Percentiles rank a stretch among this genome's conserved stretches.
Conservation (phyloP, 1,140 invertebrate genomes). For the Drosophila dunni region DNA sequence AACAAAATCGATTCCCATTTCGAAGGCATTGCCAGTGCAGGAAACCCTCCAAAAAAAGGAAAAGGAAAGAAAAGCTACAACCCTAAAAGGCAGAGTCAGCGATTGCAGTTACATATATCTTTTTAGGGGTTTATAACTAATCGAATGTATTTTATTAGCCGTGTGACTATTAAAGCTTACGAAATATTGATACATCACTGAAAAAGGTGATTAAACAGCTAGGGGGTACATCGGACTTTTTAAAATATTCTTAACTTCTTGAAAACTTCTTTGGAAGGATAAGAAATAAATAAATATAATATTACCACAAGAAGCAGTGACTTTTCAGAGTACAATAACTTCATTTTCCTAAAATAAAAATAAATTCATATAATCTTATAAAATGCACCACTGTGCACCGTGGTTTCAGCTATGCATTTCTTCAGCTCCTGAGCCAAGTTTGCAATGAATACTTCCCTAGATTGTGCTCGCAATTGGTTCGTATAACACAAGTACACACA, state of each 20-base stretch:
- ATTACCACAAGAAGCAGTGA: too few relatives aligned
- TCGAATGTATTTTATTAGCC: too few relatives aligned
- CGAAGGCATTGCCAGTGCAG: constrained; percentile 51
- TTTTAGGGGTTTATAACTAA: too few relatives aligned
- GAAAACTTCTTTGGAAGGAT: too few relatives aligned
- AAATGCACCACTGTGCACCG: constrained; percentile 35
- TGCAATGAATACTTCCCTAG: constrained; percentile 9
- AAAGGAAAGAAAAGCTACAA: neutral
- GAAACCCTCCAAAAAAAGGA: constrained; percentile 21
- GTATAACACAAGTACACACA: constrained; percentile 21
- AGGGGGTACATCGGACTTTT: too few relatives aligned
- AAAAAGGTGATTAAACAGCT: too few relatives aligned
- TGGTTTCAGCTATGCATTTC: constrained; percentile 18
- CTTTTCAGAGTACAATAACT: too few relatives aligned
- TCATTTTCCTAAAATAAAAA: too few relatives aligned
- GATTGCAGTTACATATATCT: constrained; percentile 4
- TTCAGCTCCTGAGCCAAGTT: constrained; percentile 6
- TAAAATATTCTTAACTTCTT: too few relatives aligned
- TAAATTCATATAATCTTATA: neutral
- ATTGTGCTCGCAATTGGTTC: constrained; percentile 7
- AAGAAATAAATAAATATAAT: too few relatives aligned
- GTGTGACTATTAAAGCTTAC: too few relatives aligned
- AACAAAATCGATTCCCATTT: constrained; percentile 66
- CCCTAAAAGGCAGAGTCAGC: constrained; percentile 24
- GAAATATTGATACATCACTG: too few relatives aligned